A percentile compares a stretch with the other conserved stretches of the same genome.
phyloP scores from a whole-genome alignment of 35 echinoderm and acorn worm genomes.

The Amphiura filiformis region DNA sequence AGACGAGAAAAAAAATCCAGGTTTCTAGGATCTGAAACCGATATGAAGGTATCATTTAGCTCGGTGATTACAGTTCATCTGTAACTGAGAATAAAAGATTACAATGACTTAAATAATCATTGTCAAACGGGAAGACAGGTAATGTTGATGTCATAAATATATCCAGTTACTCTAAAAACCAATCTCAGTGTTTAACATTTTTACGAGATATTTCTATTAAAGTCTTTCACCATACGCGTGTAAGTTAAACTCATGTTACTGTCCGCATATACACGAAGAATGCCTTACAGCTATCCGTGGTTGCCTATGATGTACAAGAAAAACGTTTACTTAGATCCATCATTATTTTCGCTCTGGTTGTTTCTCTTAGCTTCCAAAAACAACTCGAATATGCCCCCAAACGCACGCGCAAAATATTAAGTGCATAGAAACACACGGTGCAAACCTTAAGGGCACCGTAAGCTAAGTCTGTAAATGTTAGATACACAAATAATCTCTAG shows the following conservation, averaged over 20 bases:
- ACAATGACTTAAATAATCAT: not conserved
- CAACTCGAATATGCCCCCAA: not conserved
- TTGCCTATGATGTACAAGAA: not conserved
- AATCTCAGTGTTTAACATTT: not conserved
- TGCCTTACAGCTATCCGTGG: not conserved
- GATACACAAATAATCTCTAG: conserved; percentile 4
- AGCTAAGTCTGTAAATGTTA: conserved; percentile 12
- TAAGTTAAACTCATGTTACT: not conserved
- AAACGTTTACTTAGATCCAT: conserved; percentile 1
- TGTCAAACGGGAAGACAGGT: not conserved
- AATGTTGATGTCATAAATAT: not conserved
- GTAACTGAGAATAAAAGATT: conserved; percentile 11
- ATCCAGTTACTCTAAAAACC: not conserved
- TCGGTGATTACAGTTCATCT: not conserved
- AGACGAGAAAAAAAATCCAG: not conserved
- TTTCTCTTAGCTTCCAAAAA: not conserved
- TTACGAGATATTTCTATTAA: not conserved
- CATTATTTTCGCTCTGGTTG: conserved; percentile 14
- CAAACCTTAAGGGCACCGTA: not conserved
- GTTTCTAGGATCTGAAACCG: not conserved
- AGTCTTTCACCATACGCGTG: not conserved
- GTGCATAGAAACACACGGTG: conserved; percentile 10
- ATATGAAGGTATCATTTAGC: not conserved
- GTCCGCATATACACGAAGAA: not conserved
- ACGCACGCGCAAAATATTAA: conserved; percentile 11